Evolutionary conservation across 2,113 vertebrate genomes (phyloP), one percentile per base, ranked within the genome.

Genomic region (Pomatostomus ruficeps): DNA sequence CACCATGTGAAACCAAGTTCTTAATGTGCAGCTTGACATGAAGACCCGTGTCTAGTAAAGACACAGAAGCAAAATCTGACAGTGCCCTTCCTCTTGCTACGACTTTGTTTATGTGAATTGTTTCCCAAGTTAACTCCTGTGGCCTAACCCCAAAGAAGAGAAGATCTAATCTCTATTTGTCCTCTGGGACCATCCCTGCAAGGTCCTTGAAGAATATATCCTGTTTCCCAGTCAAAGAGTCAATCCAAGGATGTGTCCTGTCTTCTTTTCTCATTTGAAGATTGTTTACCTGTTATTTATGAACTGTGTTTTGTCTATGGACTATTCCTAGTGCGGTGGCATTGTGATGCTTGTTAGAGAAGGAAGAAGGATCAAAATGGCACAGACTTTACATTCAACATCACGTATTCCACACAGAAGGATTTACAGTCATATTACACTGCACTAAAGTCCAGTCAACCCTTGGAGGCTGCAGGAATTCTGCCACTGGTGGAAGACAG

Each of bases 101-200:
- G 11, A 20, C 96, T 97, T 98, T 98, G 98, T 98, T 98, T 98
- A 95, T 95, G 84, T 92, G 95, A 98, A 87, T 96, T 93, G 96
- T 96, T 98, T 98, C 97, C 95, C 95, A 89, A 97, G 97, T 96
- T 96, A 96, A 97, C 93, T 97, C 94, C 98, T 97, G 97, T 97
- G 95, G 97, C 96, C 93, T 98, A 97, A 93, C 97, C 94, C 88
- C 86, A 78, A 40, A 72, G 92, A 96, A 96, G 92, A 97, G 96
- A 96, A 96, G 97, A 97, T 97, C 86, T 96, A 43, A 90, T 96
- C 89, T 95, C 88, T 80, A 46, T 73, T 95, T 94, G 58, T 97
- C 96, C 78, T 76, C 6, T 40, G 95, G 91, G 93, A 94, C 88
- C 92, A 88, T 91, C 95, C 92, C 93, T 79, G 48, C 91, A 91